Conservation (phyloP, 2,113 vertebrate genomes). For the Mustela lutreola region DNA sequence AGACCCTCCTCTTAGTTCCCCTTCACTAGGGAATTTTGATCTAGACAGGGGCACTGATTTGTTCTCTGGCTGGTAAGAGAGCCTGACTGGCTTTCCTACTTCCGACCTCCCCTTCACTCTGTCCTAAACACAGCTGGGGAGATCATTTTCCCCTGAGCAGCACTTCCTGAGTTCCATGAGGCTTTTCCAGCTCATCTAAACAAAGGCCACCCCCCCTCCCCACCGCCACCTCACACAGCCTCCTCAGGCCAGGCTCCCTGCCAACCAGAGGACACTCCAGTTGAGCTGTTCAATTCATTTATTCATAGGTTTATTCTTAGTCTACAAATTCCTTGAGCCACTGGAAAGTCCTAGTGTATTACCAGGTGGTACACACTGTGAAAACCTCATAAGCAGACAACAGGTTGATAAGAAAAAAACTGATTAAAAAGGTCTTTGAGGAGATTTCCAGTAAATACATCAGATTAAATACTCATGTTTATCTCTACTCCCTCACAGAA, state of each 20-base stretch:
- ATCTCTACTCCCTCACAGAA: not conserved
- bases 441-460: not conserved
- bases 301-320: not conserved
- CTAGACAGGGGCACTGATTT: not conserved
- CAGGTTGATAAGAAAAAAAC: not conserved
- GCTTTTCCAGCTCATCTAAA: constrained; percentile 31
- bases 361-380: not conserved
- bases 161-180: constrained; percentile 41
- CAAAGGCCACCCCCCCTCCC: not conserved
- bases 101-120: not conserved
- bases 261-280: not conserved
- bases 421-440: not conserved
- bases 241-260: not conserved
- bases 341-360: not conserved
- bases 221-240: not conserved
- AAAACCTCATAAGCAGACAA: not conserved
- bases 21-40: not conserved
- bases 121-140: not conserved
- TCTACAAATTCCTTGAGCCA: not conserved
- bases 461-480: not conserved
- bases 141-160: not conserved
- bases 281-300: not conserved
- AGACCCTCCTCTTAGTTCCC: not conserved
- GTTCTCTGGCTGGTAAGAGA: not conserved
- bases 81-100: not conserved